Evolutionary conservation across 2,888 invertebrate species (phyloP), one percentile per base, ranked within the genome.

Genomic region (Sialis lutaria): DNA sequence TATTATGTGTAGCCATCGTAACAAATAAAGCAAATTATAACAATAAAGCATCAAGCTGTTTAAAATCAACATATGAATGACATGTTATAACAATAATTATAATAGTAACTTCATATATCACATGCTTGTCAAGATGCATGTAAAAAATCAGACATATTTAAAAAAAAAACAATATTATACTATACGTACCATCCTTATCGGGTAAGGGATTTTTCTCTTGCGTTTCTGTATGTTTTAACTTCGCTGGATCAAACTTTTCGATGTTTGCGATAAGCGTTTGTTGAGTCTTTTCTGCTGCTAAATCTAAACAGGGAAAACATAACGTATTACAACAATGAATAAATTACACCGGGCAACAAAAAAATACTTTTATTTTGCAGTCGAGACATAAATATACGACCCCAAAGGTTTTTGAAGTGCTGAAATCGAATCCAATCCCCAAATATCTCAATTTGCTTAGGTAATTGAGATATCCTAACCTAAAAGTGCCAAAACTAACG

Each of bases 181-280:
- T 9, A 8, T 9, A 53, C 58, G 62, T 74, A 92, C 93, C 90
- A 73, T 87, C 86, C 78, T 89, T 88, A 64, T 90, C 90, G 42
- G 93, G 93, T 60, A 93, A 78, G 46, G 88, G 82, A 65, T 91
- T 91, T 69, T 92, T 93, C 64, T 91, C 91, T 58, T 86, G 78
- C 49, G 92, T 92, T 67, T 90, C 85, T 44, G 90, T 86, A 67
- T 88, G 91, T 67, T 90, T 90, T 65, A 91, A 69, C 64, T 81
- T 81, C 56, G 73, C 77, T 50, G 83, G 74, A 67, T 91, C 85
- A 63, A 91, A 91, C 55, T 77, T 76, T 65, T 87, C 87, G 58
- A 91, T 89, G 47, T 88, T 88, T 57, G 82, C 83, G 60, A 90
- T 79, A 52, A 90, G 68, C 51, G 85, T 86, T 64, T 86, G 80